Base-by-base conservation (phyloP, 2,797 vertebrate species). In the Coluber constrictor region DNA sequence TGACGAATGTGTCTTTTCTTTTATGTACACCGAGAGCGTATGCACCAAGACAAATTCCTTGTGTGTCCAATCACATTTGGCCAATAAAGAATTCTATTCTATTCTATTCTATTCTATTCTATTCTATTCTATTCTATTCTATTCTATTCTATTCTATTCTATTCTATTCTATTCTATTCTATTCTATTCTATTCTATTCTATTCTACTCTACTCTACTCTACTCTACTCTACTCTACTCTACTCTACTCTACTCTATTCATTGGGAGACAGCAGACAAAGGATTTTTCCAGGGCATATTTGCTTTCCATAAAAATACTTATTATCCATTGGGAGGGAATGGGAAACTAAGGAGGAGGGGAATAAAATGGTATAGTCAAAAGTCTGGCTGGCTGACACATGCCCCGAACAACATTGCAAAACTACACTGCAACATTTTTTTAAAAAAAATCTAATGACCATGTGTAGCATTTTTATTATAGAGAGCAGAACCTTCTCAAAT, bases 401-500 rank as follows among this genome's bases (percentile, higher is more conserved):
- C 27, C 6, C 7, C 8, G 4, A 57, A 12, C n/a, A 70, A 88
- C n/a, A 37, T 25, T 43, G 37, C 1, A 32, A 60, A 29, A 60
- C 57, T 23, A 7, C 79, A 60, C 79, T 43, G 37, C 79, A 32
- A 43, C 16, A 23, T 51, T 60, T 91, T 91, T 86, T 43, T n/a
- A 51, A 43, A 60, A 60, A 59, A 20, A 61, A 25, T 83, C 43
- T 60, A 91, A 32, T 86, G 32, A 54, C 25, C n/a, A 70, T 18
- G 47, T 61, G 55, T 37, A 83, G 57, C 83, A 54, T 96, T 96
- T 95, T 95, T 91, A 90, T 63, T 18, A 86, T 88, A 94, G 94
- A 90, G 94, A 94, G 93, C 92, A 94, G 94, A 91, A 92, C 93
- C 11, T 92, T 63, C 51, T 88, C 92, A 94, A 97, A 87, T 92